Conservation (phyloP, 2,888 invertebrate species). For the Drosophila formosana region DNA sequence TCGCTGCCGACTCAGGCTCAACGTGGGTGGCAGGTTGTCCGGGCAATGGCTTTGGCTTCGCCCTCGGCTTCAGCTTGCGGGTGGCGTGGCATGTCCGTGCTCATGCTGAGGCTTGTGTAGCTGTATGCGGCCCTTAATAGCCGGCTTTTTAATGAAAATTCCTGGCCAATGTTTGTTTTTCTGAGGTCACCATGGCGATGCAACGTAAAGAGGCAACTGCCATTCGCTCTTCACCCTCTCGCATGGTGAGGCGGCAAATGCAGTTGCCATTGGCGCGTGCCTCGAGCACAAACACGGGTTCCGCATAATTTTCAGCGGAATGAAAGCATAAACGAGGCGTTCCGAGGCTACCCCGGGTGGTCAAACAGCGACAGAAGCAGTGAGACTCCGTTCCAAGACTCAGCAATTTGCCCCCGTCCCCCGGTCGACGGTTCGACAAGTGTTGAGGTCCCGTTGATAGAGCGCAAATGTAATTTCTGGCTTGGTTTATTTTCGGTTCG, state of each 20-base stretch:
- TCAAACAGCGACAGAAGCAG: conserved; percentile 41
- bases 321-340: conserved; percentile 77
- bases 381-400: conserved; percentile 13
- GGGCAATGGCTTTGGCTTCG: conserved; percentile 22
- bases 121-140: conserved; percentile 16
- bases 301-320: conserved; percentile 76
- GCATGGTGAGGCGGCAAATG: conserved; percentile 17
- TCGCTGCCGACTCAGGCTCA: conserved; percentile 41
- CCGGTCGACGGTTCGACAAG: conserved; percentile 16
- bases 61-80: neutral
- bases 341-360: conserved; percentile 67
- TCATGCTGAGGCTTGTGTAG: neutral
- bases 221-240: neutral
- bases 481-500: conserved; percentile 67
- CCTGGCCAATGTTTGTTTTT: conserved; percentile 76
- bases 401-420: conserved; percentile 1
- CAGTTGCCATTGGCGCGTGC: conserved; percentile 67
- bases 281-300: conserved; percentile 74
- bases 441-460: conserved; percentile 10
- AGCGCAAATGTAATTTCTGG: conserved; percentile 60
- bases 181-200: conserved; percentile 76
- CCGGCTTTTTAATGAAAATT: conserved; percentile 72
- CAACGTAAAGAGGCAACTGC: conserved; percentile 10
- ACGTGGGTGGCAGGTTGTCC: conserved; percentile 73
- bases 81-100: conserved; percentile 20